These are phyloP conservation scores for Drosophila tsacasi DNA, from an alignment of 1,140 invertebrate species.

Conservation along the genomic window DNA sequence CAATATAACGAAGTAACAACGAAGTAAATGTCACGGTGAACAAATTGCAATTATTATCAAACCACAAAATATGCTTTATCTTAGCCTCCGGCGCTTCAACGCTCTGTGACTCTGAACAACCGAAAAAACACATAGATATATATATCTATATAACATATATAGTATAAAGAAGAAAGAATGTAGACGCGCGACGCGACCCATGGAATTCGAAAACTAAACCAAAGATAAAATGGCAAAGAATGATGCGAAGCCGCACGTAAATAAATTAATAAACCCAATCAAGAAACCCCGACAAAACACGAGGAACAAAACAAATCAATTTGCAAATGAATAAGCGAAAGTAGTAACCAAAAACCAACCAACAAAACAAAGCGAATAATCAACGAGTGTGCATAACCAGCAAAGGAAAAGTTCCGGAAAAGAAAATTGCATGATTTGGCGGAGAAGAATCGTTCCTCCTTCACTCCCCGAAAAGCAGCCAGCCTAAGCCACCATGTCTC, in stretches of 20 bases:
- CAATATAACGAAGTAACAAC: slow-evolving; percentile 52
- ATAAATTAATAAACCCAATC: slow-evolving; percentile 60
- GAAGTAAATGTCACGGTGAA: slow-evolving; percentile 29
- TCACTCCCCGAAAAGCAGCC: slow-evolving; percentile 29
- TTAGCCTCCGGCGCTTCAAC: slow-evolving; percentile 19
- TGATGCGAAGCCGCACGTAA: slow-evolving; percentile 45
- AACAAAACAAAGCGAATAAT: slow-evolving; percentile 43
- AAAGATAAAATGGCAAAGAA: slow-evolving; percentile 83
- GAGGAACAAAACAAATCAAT: slow-evolving; percentile 62
- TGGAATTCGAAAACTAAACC: slow-evolving; percentile 69
- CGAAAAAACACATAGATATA: slow-evolving; percentile 3
- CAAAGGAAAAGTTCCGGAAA: slow-evolving; percentile 30
- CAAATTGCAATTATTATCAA: slow-evolving; percentile 39
- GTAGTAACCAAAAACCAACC: slow-evolving; percentile 23
- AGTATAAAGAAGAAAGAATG: slow-evolving; percentile 53
- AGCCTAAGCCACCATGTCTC: slow-evolving; percentile 51
- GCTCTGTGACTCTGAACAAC: slow-evolving; percentile 18
- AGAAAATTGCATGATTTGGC: slow-evolving; percentile 52
- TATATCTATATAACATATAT: not conserved
- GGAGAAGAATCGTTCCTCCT: slow-evolving; percentile 37
- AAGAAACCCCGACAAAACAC: slow-evolving; percentile 32
- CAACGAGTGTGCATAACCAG: slow-evolving; percentile 17
- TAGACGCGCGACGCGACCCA: slow-evolving; percentile 36
- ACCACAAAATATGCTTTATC: slow-evolving; percentile 32
- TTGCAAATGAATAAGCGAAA: slow-evolving; percentile 77